Evolutionary conservation across 2,113 vertebrate species (phyloP).

Genomic region (Ptychochromis oligacanthus): DNA sequence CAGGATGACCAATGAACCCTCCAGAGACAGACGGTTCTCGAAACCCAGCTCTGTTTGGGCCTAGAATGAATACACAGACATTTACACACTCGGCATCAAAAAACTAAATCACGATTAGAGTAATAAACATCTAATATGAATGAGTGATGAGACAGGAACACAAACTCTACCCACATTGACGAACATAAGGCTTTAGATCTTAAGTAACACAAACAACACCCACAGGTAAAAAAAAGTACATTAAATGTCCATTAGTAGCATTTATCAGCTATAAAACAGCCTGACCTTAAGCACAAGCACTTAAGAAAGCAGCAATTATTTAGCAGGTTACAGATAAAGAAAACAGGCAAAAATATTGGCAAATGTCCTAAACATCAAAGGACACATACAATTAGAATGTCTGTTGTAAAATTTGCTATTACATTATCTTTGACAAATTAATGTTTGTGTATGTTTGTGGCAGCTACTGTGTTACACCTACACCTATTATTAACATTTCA

Average conservation of each 20-base stretch:
- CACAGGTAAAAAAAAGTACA: not conserved
- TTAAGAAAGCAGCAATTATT: not conserved
- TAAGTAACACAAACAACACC: not conserved
- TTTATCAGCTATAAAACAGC: not conserved
- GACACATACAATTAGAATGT: not conserved
- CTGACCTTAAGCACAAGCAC: not conserved
- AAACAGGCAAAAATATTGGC: not conserved
- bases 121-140: not conserved
- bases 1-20: slow-evolving; percentile 67
- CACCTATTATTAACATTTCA: not conserved
- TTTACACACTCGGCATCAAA: not conserved
- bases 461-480: not conserved
- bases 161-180: not conserved
- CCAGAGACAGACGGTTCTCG: slow-evolving; percentile 69
- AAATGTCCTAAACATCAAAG: not conserved
- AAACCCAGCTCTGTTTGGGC: slow-evolving; percentile 51
- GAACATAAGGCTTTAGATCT: not conserved
- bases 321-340: not conserved
- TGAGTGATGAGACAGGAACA: not conserved
- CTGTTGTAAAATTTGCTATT: not conserved
- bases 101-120: not conserved
- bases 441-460: not conserved
- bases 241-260: not conserved
- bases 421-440: not conserved
- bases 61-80: slow-evolving; percentile 24